phyloP scores from a whole-genome alignment of 2,888 invertebrate genomes.

The Lasioglossum marginatum region DNA sequence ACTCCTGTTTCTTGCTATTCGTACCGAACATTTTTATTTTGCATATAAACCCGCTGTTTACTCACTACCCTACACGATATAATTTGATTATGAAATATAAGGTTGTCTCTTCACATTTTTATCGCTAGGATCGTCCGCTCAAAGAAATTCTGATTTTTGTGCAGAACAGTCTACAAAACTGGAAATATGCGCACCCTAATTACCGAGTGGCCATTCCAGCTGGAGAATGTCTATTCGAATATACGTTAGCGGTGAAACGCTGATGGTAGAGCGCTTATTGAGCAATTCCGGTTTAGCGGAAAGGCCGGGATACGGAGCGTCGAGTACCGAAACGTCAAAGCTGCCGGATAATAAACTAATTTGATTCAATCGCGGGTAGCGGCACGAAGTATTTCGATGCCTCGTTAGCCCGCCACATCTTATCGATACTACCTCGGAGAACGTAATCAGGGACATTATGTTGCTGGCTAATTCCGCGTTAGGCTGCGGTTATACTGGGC shows the following conservation, averaged over 20 bases:
- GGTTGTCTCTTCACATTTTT: too few species aligned
- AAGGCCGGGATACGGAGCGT: background rate
- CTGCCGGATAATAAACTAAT: background rate
- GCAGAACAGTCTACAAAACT: background rate
- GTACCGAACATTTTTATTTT: too few species aligned
- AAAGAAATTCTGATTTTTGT: background rate
- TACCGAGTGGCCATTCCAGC: background rate
- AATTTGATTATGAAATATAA: too few species aligned
- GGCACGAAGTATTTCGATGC: background rate
- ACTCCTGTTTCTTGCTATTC: too few species aligned
- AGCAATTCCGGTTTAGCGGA: conserved; percentile 6
- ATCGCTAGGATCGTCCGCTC: background rate
- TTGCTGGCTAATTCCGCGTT: conserved; percentile 55
- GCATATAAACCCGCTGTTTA: background rate
- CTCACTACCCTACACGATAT: too few species aligned
- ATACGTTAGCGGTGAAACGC: background rate
- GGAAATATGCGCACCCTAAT: background rate
- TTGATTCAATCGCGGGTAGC: background rate
- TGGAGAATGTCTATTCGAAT: background rate
- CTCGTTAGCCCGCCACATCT: conserved; percentile 14
- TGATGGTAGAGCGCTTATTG: background rate
- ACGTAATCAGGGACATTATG: conserved; percentile 18
- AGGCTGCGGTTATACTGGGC: background rate
- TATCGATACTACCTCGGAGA: background rate
- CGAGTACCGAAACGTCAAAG: background rate